Evolutionary conservation across 2,888 invertebrate species (phyloP).

Genomic region (Liopterus haemorrhoidalis): DNA sequence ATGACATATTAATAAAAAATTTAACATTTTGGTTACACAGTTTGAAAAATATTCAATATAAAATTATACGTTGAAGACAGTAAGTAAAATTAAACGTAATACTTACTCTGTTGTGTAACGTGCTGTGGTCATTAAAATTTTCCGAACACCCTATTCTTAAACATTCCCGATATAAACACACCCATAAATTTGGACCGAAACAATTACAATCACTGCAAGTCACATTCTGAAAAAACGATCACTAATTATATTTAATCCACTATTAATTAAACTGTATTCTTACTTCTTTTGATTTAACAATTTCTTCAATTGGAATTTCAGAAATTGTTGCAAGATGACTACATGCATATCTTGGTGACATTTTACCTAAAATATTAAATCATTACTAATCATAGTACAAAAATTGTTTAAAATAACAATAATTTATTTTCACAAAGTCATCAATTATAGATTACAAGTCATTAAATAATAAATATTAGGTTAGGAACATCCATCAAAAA

Average conservation of each 20-base stretch:
- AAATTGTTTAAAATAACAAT: constrained; percentile 9
- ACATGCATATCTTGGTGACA: constrained; percentile 34
- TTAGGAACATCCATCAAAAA: too few species aligned
- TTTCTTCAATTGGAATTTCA: constrained; percentile 39
- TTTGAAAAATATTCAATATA: constrained; percentile 29
- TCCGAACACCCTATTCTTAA: constrained; percentile 79
- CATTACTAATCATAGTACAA: constrained; percentile 1
- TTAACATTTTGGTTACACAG: constrained; percentile 7
- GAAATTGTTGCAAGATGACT: constrained; percentile 38
- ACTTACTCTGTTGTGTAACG: constrained; percentile 66
- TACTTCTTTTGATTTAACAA: constrained; percentile 40
- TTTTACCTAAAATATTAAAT: constrained; percentile 14
- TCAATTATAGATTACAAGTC: too few species aligned
- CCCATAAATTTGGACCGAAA: constrained; percentile 75
- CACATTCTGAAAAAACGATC: constrained; percentile 44
- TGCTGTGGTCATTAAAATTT: constrained; percentile 75
- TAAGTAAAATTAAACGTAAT: constrained; percentile 4
- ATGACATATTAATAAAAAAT: constrained; percentile 13
- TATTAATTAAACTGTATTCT: constrained; percentile 18
- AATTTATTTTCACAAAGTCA: too few species aligned
- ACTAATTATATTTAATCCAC: constrained; percentile 2
- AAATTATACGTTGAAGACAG: constrained; percentile 7
- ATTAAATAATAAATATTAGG: too few species aligned
- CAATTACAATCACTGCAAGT: constrained; percentile 68
- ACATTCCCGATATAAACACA: constrained; percentile 76